Evolutionary conservation across 2,113 vertebrate genomes (phyloP), one percentile per base, ranked within the genome.

Genomic region (Pristiophorus japonicus): DNA sequence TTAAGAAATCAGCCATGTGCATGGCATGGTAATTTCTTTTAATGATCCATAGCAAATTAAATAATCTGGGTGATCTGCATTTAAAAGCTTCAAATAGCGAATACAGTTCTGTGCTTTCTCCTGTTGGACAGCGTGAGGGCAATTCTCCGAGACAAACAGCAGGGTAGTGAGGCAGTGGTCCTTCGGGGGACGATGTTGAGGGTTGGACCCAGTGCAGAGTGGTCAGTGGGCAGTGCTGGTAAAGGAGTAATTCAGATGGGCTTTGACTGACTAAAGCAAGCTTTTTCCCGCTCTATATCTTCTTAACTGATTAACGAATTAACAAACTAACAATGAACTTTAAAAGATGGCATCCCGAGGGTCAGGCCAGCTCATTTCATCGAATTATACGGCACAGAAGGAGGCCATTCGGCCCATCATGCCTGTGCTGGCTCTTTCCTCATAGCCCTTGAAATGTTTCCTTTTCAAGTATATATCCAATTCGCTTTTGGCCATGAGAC

Each of bases 31-130:
- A 38, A 87, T 95, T 90, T 7, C 81, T 42, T 63, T 96, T 95
- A 95, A 96, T 96, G 95, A 96, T 95, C 91, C 92, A 42, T 66
- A 34, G 45, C 96, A 95, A 96, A 96, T 96, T 59, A 92, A 96
- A 95, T 88, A 38, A 63, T n/a, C 66, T 16, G 14, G 27, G 27
- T 94, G 42, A 70, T 94, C 27, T 94, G 18, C 51, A 94, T n/a
- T 81, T 81, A 42, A 81, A 42, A 81, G 78, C 38, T 94, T 70
- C 22, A 22, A 73, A 94, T 30, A 70, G 45, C 18, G 24, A 16
- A 94, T 45, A 18, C 42, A 70, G 45, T 47, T 94, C 47, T 55
- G 16, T 87, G 12, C 18, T 70, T 20, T 70, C 51, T 24, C 34
- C 62, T 66, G n/a, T 11, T 27, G 62, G 20, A 27, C 3, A 65